Evolutionary conservation across 2,888 invertebrate genomes (phyloP), one percentile per base, ranked within the genome.

Genomic region (Lithophane semibrunnea): DNA sequence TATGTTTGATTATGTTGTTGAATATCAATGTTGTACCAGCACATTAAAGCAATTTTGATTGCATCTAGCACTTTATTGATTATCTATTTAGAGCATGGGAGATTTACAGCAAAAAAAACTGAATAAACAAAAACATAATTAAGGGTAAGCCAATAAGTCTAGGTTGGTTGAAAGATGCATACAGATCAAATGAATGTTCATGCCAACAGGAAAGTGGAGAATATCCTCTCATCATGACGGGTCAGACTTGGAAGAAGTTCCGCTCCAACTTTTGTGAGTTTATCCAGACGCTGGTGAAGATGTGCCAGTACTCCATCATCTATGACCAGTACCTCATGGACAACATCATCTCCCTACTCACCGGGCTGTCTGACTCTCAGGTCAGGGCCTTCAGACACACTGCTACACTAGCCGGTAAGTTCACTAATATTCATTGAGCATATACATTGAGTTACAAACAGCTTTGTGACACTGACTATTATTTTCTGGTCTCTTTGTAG

Each of bases 321-420:
- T 99, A 99, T 90, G 99, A 99, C 96, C 99, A 99, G 94, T 99
- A 99, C 95, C 97, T 99, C 85, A 99, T 99, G 99, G 99, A 99
- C 95, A 99, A 99, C 93, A 98, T 99, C 16, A 99, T 99, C 90
- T 99, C 99, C 0, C 96, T 99, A 77, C 97, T 99, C 70, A 99
- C 99, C 21, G 99, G 99, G 0, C 97, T 99, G 69, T 99, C 99
- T 0, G 99, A 99, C 97, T 99, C 99, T 0, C 99, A 99, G 97
- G 99, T 99, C 65, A 97, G 99, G 91, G 99, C 99, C 9, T 99
- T 99, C 94, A 97, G 99, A 79, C 99, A 99, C 92, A 99, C 99
- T 2, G 99, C 99, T 69, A 99, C 99, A 21, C 96, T 99, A 78
- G 99, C 99, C 88, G 98, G 98, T 98, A 61, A 91, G 89, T 88